phyloP scores from a whole-genome alignment of 2,113 vertebrate species.

The Seriola aureovittata region DNA sequence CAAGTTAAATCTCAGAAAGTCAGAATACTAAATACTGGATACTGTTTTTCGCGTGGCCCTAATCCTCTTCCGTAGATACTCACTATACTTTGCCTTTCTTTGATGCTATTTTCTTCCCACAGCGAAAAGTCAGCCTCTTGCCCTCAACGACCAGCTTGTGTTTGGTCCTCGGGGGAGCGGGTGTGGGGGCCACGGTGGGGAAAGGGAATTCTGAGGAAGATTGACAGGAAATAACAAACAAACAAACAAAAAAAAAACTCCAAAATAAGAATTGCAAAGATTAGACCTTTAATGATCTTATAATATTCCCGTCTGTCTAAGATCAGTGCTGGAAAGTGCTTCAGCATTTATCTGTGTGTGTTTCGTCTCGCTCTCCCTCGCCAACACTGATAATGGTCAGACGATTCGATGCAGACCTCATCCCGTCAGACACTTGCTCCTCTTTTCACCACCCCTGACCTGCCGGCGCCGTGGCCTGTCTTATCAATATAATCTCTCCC shows the following conservation, averaged over 20 bases:
- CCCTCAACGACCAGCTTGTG: slow-evolving; percentile 92
- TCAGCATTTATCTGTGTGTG: not conserved
- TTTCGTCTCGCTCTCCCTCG: not conserved
- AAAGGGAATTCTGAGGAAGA: slow-evolving; percentile 91
- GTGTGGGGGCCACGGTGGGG: slow-evolving; percentile 89
- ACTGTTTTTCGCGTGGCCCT: too few species aligned
- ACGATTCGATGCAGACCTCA: slow-evolving; percentile 19
- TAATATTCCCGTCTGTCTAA: not conserved
- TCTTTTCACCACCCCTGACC: slow-evolving; percentile 26
- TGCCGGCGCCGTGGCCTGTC: not conserved
- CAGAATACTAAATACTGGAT: too few species aligned
- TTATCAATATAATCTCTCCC: slow-evolving; percentile 56
- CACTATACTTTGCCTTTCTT: slow-evolving; percentile 97
- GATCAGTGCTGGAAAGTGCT: not conserved
- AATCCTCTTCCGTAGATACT: slow-evolving; percentile 76
- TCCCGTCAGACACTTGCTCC: slow-evolving; percentile 7
- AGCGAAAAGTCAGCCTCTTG: slow-evolving; percentile 94
- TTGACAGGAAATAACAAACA: slow-evolving; percentile 1
- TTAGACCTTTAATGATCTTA: not conserved
- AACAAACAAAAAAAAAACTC: too few species aligned
- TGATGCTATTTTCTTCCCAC: slow-evolving; percentile 94
- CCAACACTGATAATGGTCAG: not conserved
- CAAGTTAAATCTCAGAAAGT: too few species aligned
- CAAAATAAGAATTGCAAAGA: not conserved
- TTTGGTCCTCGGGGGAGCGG: slow-evolving; percentile 91